Base-by-base conservation (phyloP, 2,888 invertebrate genomes). In the Ormyrus thymus region DNA sequence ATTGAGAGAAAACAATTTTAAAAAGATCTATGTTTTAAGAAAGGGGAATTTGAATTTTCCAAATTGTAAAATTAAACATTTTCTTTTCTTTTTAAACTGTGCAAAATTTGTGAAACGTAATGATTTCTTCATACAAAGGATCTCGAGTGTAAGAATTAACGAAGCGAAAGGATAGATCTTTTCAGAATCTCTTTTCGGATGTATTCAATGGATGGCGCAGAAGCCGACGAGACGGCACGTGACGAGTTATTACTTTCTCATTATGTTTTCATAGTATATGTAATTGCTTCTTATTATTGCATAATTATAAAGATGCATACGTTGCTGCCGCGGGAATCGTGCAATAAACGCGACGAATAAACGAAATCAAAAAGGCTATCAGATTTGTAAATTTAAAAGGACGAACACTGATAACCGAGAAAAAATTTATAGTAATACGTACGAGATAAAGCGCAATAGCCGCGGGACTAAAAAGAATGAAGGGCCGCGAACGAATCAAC, bases 281-380 rank as follows among this genome's bases (percentile, higher is more conserved):
- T 81, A 79, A 81, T 81, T 81, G 80, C 79, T 83, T 82, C 81
- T 80, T 82, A 81, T 81, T 81, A 79, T 70, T 61, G 70, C 64
- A 55, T 79, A 81, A 81, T 79, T 77, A 79, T 78, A 78, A 61
- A 78, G 79, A 76, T 79, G 81, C 77, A 81, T 82, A 79, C 79
- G 83, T 83, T 83, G 81, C 81, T 83, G 80, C 80, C 84, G 83
- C 81, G 86, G 87, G 84, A 76, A 83, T 84, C 82, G 87, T 88
- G 88, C 88, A 88, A 88, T 88, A 84, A 9, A 61, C 15, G 3
- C 53, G 56, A 66, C n/a, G 29, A 29, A 61, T 56, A 51, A 51
- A 0, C 6, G 46, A 69, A 64, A 76, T 59, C 51, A 64, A 79
- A 64, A 64, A 65, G 0, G 9, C 11, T 10, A 61, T 58, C 11